A percentile compares a stretch with the other conserved stretches of the same genome.
Conservation (phyloP, 2,113 vertebrate species). For the Lepidothrix coronata region DNA sequence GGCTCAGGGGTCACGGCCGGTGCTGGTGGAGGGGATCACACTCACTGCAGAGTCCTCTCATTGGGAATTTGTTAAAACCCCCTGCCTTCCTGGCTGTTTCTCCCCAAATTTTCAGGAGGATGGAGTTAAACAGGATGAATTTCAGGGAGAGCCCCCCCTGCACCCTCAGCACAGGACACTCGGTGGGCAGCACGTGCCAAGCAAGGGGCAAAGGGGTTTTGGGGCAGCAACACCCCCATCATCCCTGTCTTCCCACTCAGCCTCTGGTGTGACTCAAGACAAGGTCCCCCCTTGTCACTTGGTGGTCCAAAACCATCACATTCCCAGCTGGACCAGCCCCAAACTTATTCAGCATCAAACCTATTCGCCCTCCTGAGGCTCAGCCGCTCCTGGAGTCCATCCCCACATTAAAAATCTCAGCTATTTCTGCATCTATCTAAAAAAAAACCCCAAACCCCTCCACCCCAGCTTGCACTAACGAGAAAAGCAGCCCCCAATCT, state of each 20-base stretch:
- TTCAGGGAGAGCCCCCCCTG: background rate
- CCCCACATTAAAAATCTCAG: background rate
- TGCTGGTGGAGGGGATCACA: rapidly evolving
- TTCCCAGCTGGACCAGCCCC: background rate
- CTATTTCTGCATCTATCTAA: background rate
- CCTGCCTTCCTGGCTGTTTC: background rate
- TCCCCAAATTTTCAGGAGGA: background rate
- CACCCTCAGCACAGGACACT: background rate
- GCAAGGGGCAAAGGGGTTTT: rapidly evolving
- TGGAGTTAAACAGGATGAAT: background rate
- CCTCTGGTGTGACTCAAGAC: rapidly evolving
- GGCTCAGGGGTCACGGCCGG: background rate
- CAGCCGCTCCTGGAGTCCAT: background rate
- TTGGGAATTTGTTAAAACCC: background rate
- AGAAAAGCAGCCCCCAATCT: background rate
- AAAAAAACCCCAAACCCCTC: background rate
- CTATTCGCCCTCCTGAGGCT: background rate
- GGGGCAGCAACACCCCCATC: background rate
- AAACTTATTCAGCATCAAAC: background rate
- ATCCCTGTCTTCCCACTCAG: background rate
- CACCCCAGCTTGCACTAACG: background rate
- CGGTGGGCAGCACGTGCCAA: rapidly evolving
- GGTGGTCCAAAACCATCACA: background rate
- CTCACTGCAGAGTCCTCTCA: background rate
- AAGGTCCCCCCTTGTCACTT: background rate